Conservation (phyloP, 2,113 vertebrate species). For the Piaya cayana region DNA sequence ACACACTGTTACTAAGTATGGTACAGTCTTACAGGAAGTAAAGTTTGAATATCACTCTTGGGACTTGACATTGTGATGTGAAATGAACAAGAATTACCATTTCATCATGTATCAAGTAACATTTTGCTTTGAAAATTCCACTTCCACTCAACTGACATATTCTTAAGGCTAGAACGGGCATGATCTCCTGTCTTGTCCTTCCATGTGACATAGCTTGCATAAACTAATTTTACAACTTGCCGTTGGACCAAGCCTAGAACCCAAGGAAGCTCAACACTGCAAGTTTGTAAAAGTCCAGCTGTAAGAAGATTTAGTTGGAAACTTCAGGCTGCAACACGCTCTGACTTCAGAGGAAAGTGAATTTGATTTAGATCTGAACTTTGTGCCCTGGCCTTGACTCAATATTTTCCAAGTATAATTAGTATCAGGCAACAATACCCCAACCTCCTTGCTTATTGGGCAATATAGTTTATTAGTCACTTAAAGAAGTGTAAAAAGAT, state of each 20-base stretch:
- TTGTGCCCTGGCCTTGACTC: constrained; percentile 12
- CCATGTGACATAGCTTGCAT: background rate
- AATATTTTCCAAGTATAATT: constrained; percentile 29
- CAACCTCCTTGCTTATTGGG: constrained; percentile 18
- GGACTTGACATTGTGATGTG: background rate
- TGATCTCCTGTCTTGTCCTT: background rate
- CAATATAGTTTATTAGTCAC: constrained; percentile 9
- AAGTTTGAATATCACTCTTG: background rate
- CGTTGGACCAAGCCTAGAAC: background rate
- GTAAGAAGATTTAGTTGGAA: background rate
- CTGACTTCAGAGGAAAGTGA: background rate
- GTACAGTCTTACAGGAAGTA: background rate
- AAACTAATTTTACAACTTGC: background rate
- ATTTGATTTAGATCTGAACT: constrained; percentile 49
- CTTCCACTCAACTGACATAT: background rate
- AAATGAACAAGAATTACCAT: constrained; percentile 32
- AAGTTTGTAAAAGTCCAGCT: background rate
- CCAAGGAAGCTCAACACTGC: background rate
- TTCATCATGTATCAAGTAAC: background rate
- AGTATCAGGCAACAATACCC: constrained; percentile 34
- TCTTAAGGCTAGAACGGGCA: background rate
- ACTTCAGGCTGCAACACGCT: background rate
- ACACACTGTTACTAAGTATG: background rate
- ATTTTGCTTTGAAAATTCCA: constrained; percentile 17
- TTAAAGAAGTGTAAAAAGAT: constrained; percentile 39